A percentile compares a stretch with the other conserved stretches of the same genome.
Conservation (phyloP, 30 jellyfish, hydroid and myxozoan species). For the Turritopsis dohrnii region DNA sequence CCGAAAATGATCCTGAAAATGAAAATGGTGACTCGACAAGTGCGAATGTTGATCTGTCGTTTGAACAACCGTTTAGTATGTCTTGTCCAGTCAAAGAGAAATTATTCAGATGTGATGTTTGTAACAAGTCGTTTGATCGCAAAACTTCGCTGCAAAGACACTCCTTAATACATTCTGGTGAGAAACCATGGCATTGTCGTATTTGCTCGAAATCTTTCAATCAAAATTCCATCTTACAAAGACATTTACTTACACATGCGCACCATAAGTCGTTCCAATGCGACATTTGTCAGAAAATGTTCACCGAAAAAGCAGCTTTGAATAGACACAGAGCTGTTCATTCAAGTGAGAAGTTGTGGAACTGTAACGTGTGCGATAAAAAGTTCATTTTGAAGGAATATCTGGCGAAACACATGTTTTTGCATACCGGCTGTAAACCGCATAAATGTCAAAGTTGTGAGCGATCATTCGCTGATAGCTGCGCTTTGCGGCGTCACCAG, state of each 20-base stretch:
- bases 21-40: not conserved
- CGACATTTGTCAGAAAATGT: slow-evolving; percentile 8
- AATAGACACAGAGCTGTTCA: not conserved
- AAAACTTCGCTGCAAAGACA: slow-evolving; percentile 30
- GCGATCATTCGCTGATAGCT: slow-evolving; percentile 14
- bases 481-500: not conserved
- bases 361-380: slow-evolving; percentile 13
- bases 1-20: not conserved
- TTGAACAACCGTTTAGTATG: not conserved
- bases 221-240: slow-evolving; percentile 17
- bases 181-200: slow-evolving; percentile 29
- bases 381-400: slow-evolving; percentile 8
- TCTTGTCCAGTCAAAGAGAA: not conserved
- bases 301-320: slow-evolving; percentile 17
- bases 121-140: slow-evolving; percentile 23
- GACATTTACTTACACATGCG: slow-evolving; percentile 12
- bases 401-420: slow-evolving; percentile 18
- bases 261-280: slow-evolving; percentile 7
- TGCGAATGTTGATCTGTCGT: not conserved
- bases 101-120: slow-evolving; percentile 12
- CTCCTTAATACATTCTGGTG: slow-evolving; percentile 23
- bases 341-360: not conserved
- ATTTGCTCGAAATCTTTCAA: not conserved
- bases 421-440: slow-evolving; percentile 11
- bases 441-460: slow-evolving; percentile 7